phyloP scores from a whole-genome alignment of 2,113 vertebrate genomes.

The Dipodomys merriami region DNA sequence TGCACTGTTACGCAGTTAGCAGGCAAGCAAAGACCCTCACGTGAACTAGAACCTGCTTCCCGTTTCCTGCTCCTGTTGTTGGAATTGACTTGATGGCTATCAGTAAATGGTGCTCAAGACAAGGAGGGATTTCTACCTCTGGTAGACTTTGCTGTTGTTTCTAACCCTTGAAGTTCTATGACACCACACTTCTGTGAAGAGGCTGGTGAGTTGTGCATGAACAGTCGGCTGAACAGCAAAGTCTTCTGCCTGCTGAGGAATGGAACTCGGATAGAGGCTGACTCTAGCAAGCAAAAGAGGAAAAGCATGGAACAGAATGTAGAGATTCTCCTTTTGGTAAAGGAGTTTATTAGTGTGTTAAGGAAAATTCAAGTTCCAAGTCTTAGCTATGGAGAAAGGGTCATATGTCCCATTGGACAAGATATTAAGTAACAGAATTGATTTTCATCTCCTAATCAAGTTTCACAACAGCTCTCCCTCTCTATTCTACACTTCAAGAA shows the following conservation, averaged over 20 bases:
- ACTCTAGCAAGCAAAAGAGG: neutral
- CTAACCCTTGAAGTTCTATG: neutral
- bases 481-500: neutral
- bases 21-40: neutral
- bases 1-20: neutral
- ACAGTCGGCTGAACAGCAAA: neutral
- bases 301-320: neutral
- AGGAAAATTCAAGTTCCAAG: constrained; percentile 27
- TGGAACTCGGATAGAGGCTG: neutral
- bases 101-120: neutral
- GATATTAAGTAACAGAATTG: neutral
- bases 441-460: neutral
- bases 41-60: neutral
- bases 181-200: neutral
- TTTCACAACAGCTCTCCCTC: neutral
- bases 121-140: neutral
- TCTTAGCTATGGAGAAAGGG: neutral
- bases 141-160: neutral
- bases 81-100: neutral
- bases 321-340: neutral
- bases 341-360: neutral
- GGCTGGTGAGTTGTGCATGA: neutral
- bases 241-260: neutral
- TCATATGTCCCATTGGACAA: neutral
- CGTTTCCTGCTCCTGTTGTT: neutral